Base-by-base conservation (phyloP, 1,140 invertebrate genomes). In the Spodoptera frugiperda region DNA sequence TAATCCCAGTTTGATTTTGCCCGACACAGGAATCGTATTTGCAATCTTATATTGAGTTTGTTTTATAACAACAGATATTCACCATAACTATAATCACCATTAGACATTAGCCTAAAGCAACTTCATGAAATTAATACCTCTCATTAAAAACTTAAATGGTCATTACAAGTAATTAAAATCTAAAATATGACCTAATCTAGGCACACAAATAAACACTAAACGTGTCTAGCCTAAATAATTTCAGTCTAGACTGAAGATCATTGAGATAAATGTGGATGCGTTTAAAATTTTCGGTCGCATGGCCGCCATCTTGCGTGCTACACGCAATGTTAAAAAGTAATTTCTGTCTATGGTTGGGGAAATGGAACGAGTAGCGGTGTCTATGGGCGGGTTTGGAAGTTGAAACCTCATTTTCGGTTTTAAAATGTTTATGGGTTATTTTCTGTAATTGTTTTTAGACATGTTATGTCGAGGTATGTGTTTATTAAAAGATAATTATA, bases 311-410 rank as follows among this genome's bases (percentile, higher is more conserved):
- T 59, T 59, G 57, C 57, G 57, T 59, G 57, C 6, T 0, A n/a
- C 57, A 59, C 57, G 57, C 57, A 30, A 59, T 39, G 14, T 59
- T 9, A 59, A 59, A 59, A 15, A 59, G 39, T 59, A 8, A 59
- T 25, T 33, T 25, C 25, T 59, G 57, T n/a, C 57, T 39, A n/a
- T 25, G 57, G 57, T 59, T 25, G 25, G 25, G n/a, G 57, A 59
- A 59, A 33, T 33, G 6, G 57, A 59, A 59, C 57, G 30, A 59
- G n/a, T 59, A 59, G 39, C 57, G 57, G 57, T 59, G 57, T 59
- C 57, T 59, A 59, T 59, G 57, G 57, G 57, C 57, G 3, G 30
- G 25, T 25, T 59, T 39, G 10, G 19, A 55, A 55, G 17, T 55
- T 55, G 30, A 59, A 9, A 33, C 57, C 57, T 65, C 46, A 39